Conservation (phyloP, 53 echinoderm and acorn worm species). For the Stichopus horrens region DNA sequence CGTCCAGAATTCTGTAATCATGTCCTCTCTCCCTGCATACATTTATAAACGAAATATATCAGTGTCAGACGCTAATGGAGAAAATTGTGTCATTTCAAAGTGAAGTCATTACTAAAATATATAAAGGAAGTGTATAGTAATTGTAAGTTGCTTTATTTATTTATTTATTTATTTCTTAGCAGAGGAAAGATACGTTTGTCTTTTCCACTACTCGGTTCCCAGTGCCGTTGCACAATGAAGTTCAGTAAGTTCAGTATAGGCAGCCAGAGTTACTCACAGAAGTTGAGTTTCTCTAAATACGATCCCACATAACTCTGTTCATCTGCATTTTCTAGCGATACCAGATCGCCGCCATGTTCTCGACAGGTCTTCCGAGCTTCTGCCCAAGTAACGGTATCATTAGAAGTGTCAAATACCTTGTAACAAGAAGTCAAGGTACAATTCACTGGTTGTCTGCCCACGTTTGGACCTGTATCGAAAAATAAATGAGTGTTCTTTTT, state of each 20-base stretch:
- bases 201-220: no score
- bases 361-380: neutral
- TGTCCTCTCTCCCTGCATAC: neutral
- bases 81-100: no score
- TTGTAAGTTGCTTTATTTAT: no score
- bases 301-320: neutral
- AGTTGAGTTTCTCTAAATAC: neutral
- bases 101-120: no score
- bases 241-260: no score
- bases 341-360: conserved; percentile 18
- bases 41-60: neutral
- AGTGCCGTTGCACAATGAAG: no score
- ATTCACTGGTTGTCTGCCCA: neutral
- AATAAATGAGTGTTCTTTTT: neutral
- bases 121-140: no score
- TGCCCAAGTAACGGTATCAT: neutral
- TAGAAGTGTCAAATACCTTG: neutral
- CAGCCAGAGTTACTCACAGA: neutral
- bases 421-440: conserved; percentile 14
- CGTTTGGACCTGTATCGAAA: conserved; percentile 5
- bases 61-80: neutral
- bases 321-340: neutral
- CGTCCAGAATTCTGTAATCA: conserved; percentile 4
- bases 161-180: no score
- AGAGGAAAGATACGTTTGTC: no score